Conservation (phyloP, 2,888 invertebrate species). For the Drosophila yooni region DNA sequence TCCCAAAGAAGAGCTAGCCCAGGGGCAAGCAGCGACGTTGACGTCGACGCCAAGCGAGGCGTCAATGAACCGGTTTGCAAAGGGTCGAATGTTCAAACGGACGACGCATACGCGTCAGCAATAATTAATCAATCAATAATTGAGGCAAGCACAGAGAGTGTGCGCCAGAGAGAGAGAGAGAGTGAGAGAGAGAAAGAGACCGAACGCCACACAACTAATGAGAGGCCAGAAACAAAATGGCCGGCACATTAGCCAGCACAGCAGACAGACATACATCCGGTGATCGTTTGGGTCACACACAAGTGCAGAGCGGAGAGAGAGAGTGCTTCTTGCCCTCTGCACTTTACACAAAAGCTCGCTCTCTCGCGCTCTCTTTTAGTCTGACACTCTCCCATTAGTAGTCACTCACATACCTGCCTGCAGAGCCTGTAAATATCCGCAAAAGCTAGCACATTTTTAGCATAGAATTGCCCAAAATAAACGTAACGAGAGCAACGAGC, state of each 20-base stretch:
- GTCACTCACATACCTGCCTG: background rate
- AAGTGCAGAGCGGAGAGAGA: background rate
- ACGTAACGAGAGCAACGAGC: constrained; percentile 27
- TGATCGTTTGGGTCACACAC: constrained; percentile 65
- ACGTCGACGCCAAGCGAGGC: constrained; percentile 4
- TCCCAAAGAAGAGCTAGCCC: constrained; percentile 21
- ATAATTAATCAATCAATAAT: constrained; percentile 85
- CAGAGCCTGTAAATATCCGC: constrained; percentile 2
- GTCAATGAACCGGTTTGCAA: constrained; percentile 73
- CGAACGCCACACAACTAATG: constrained; percentile 57
- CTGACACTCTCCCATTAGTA: background rate
- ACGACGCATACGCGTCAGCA: constrained; percentile 82
- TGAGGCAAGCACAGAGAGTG: constrained; percentile 62
- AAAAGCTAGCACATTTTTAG: constrained; percentile 24
- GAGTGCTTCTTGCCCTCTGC: constrained; percentile 25
- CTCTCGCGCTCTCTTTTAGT: constrained; percentile 3
- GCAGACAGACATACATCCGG: constrained; percentile 65
- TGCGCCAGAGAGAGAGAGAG: constrained; percentile 13
- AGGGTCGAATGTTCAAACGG: constrained; percentile 70
- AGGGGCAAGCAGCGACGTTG: constrained; percentile 29
- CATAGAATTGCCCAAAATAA: constrained; percentile 43
- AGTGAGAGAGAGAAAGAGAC: constrained; percentile 30
- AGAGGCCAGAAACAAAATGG: constrained; percentile 69
- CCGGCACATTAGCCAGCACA: constrained; percentile 72
- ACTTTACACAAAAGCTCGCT: constrained; percentile 6